These are phyloP conservation scores for Serinus canaria DNA, from an alignment of 2,113 vertebrate species.

Conservation along the genomic window DNA sequence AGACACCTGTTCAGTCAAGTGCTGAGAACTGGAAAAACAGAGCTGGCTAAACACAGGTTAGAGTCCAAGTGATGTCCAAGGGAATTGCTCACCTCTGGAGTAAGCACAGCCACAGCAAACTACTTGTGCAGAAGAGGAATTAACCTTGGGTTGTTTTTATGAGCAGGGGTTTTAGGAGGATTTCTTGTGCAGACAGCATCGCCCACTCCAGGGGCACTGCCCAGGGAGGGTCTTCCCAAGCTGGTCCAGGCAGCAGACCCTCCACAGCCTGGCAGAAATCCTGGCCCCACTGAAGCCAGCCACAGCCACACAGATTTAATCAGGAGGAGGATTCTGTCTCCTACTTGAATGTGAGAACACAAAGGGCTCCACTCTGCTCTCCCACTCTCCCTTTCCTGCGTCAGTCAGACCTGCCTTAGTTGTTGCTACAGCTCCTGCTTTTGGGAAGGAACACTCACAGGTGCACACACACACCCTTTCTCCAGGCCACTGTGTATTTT, in stretches of 20 bases:
- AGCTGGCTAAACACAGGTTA: neutral
- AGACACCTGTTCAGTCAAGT: neutral
- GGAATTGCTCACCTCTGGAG: neutral
- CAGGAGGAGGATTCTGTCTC: neutral
- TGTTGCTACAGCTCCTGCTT: neutral
- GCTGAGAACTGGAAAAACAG: neutral
- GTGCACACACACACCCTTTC: neutral
- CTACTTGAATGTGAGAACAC: neutral
- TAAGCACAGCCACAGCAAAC: neutral
- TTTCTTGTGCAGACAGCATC: neutral
- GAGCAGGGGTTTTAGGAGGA: neutral
- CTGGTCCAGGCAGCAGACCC: neutral
- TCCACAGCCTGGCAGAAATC: neutral
- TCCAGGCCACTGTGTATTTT: neutral
- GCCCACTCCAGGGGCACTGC: accelerated
- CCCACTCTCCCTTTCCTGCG: accelerated
- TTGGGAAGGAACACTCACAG: neutral
- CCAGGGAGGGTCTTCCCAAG: accelerated
- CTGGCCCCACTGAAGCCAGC: neutral
- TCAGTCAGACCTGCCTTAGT: neutral
- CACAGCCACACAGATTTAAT: neutral
- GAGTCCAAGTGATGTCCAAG: neutral
- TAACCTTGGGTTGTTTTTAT: neutral
- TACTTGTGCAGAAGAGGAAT: neutral
- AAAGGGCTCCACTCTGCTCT: neutral